Conservation (phyloP, 2,888 invertebrate species). For the Eueremaeus valkanovi region DNA sequence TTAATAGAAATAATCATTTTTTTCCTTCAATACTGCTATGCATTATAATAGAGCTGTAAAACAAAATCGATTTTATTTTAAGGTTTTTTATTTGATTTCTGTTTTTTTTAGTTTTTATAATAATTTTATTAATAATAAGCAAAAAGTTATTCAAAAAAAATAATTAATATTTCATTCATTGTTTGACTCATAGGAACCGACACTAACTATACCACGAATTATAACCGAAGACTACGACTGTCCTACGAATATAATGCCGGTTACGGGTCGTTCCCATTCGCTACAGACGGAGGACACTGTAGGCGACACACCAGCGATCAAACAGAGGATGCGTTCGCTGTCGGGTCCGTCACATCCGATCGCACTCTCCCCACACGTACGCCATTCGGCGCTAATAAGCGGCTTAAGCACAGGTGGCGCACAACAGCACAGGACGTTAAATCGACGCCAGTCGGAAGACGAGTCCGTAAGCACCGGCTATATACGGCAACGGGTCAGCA, state of each 20-base stretch:
- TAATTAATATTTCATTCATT: background rate
- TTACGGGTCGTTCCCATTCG: background rate
- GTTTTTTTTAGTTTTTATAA: no score
- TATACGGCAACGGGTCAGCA: constrained; percentile 41
- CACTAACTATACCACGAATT: constrained; percentile 31
- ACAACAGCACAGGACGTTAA: background rate
- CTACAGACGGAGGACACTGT: background rate
- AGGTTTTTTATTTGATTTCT: no score
- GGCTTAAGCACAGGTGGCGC: background rate
- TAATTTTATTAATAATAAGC: no score
- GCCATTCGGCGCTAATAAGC: constrained; percentile 38
- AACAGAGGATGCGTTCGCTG: constrained; percentile 30
- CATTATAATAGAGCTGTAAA: no score
- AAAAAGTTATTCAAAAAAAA: no score
- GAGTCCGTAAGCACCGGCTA: background rate
- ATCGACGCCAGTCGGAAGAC: constrained; percentile 33
- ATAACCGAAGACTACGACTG: constrained; percentile 33
- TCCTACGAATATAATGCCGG: background rate
- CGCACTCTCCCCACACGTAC: constrained; percentile 28
- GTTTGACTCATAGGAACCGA: constrained; percentile 14
- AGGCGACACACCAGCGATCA: background rate
- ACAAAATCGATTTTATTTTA: no score
- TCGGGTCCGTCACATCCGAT: constrained; percentile 35
- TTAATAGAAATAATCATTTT: no score
- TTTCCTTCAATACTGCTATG: no score